Evolutionary conservation across 37 sponge, comb jelly and placozoan species (phyloP).

Genomic region (Ephydatia muelleri): DNA sequence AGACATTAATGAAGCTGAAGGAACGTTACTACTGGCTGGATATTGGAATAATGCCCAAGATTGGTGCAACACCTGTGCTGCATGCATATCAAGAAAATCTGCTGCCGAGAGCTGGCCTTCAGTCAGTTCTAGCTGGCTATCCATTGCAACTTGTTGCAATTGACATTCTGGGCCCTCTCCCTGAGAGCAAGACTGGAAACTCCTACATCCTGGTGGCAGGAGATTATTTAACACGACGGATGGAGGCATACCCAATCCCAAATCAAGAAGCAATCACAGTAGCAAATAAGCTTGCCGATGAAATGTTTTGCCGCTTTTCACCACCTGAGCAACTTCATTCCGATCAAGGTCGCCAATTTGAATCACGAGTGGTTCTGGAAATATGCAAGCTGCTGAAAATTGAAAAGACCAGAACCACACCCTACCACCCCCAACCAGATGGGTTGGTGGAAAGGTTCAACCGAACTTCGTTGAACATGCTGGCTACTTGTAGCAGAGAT

Average conservation of each 20-base stretch:
- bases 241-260: slow-evolving; percentile 11
- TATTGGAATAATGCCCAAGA: background rate
- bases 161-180: slow-evolving; percentile 26
- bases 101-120: slow-evolving; percentile 13
- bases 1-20: slow-evolving; percentile 12
- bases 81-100: slow-evolving; percentile 7
- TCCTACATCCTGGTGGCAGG: slow-evolving; percentile 1
- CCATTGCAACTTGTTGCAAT: slow-evolving; percentile 24
- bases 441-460: slow-evolving; percentile 1
- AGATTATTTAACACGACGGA: slow-evolving; percentile 11
- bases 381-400: slow-evolving; percentile 3
- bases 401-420: slow-evolving; percentile 1
- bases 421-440: slow-evolving; percentile 21
- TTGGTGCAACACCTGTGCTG: slow-evolving; percentile 8
- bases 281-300: background rate
- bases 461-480: slow-evolving; percentile 2
- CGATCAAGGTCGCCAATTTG: slow-evolving; percentile 3
- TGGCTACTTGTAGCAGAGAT: slow-evolving; percentile 9
- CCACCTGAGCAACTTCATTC: slow-evolving; percentile 12
- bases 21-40: slow-evolving; percentile 24
- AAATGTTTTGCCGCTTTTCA: slow-evolving; percentile 1
- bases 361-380: background rate
- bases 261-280: slow-evolving; percentile 4
- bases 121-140: slow-evolving; percentile 1
- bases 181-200: slow-evolving; percentile 5